phyloP scores from a whole-genome alignment of 2,888 invertebrate species.

The Caradrina kadenii region DNA sequence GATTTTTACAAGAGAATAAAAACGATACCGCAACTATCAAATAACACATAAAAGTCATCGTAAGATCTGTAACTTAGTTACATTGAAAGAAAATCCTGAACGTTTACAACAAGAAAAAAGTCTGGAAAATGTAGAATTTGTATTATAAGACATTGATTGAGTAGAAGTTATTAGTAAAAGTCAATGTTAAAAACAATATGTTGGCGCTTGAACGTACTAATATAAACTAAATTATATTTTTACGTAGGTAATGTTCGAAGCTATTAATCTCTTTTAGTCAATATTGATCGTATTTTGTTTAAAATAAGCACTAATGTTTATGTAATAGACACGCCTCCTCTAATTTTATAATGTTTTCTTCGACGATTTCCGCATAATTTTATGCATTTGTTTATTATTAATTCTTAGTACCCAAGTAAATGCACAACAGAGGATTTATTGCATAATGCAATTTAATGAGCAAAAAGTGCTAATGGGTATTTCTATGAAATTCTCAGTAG shows the following conservation, averaged over 20 bases:
- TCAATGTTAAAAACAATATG: slow-evolving; percentile 36
- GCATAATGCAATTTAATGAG: too few relatives aligned
- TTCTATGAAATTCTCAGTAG: too few relatives aligned
- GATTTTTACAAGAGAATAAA: slow-evolving; percentile 40
- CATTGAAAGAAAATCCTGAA: slow-evolving; percentile 22
- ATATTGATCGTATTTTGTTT: slow-evolving; percentile 51
- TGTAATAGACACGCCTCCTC: slow-evolving; percentile 5
- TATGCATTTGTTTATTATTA: not conserved
- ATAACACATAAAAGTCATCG: slow-evolving; percentile 43
- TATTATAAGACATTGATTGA: slow-evolving; percentile 54
- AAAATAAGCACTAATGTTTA: slow-evolving; percentile 19
- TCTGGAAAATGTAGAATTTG: slow-evolving; percentile 55
- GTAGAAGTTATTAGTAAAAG: slow-evolving; percentile 45
- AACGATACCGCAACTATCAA: slow-evolving; percentile 35
- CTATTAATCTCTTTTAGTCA: slow-evolving; percentile 43
- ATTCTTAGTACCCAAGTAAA: not conserved
- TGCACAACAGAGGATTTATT: not conserved
- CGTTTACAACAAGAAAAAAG: slow-evolving; percentile 16
- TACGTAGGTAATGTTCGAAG: slow-evolving; percentile 12
- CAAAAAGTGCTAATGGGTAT: too few relatives aligned
- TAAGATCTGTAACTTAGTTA: slow-evolving; percentile 37
- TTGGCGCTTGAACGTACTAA: slow-evolving; percentile 34
- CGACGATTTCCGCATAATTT: not conserved
- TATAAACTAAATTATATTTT: slow-evolving; percentile 17
- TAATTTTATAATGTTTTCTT: slow-evolving; percentile 18